Evolutionary conservation across 1,140 invertebrate genomes (phyloP).

Genomic region (Diachasmimorpha longicaudata): DNA sequence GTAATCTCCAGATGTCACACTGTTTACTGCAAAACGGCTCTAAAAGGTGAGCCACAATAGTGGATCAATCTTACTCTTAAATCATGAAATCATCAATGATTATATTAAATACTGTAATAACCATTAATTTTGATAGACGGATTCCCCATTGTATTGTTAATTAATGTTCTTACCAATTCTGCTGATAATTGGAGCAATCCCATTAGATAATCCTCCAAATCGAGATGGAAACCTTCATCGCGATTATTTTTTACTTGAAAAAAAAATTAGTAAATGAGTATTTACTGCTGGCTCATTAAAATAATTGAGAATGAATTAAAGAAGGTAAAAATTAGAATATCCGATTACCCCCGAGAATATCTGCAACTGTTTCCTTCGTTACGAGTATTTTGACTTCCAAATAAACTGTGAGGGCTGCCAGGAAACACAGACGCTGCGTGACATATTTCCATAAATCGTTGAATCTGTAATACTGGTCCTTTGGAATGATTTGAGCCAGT

Average conservation of each 20-base stretch:
- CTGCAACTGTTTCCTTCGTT: slow-evolving; percentile 76
- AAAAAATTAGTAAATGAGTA: no score
- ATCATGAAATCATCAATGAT: no score
- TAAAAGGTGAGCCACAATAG: no score
- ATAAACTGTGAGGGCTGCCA: slow-evolving; percentile 80
- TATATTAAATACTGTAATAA: no score
- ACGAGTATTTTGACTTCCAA: slow-evolving; percentile 79
- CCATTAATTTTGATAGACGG: no score
- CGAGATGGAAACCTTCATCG: slow-evolving; percentile 82
- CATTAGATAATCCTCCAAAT: slow-evolving; percentile 88
- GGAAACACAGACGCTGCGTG: slow-evolving; percentile 79
- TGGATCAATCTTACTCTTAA: no score
- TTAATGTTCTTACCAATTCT: slow-evolving; percentile 79
- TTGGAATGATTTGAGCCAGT: slow-evolving; percentile 67
- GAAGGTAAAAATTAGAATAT: slow-evolving; percentile 25
- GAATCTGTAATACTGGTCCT: slow-evolving; percentile 76
- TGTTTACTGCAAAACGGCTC: slow-evolving; percentile 85
- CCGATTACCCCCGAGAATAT: slow-evolving; percentile 75
- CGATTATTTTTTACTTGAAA: slow-evolving; percentile 65
- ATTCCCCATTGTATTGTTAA: no score
- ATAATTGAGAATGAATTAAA: not conserved
- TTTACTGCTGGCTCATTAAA: no score
- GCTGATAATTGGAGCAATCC: slow-evolving; percentile 81
- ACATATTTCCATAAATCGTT: slow-evolving; percentile 87
- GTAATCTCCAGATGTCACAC: slow-evolving; percentile 87